phyloP scores from a whole-genome alignment of 2,797 vertebrate genomes.

The Kryptolebias ocellatus region DNA sequence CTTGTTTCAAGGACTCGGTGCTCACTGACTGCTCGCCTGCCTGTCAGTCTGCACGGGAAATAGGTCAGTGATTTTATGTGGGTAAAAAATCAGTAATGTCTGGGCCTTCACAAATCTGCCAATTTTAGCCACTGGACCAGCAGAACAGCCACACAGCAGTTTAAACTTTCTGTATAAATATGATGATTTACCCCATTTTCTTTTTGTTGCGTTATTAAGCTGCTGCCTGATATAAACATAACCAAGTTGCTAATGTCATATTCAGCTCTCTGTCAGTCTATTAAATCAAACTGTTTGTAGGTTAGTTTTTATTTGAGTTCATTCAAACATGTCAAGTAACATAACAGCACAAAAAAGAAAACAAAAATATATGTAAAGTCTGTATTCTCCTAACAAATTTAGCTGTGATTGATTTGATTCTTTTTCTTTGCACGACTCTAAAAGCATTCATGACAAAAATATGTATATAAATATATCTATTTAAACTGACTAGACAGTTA shows the following conservation, averaged over 20 bases:
- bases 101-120: slow-evolving; percentile 54
- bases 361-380: no score
- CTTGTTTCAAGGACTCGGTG: slow-evolving; percentile 56
- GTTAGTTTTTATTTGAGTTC: no score
- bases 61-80: slow-evolving; percentile 75
- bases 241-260: slow-evolving; percentile 13
- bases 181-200: not conserved
- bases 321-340: no score
- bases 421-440: no score
- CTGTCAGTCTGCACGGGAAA: slow-evolving; percentile 66
- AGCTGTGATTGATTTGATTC: no score
- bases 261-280: slow-evolving; percentile 23
- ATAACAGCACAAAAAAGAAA: no score
- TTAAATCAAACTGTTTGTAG: not conserved
- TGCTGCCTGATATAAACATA: slow-evolving; percentile 11
- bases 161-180: slow-evolving; percentile 1
- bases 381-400: no score
- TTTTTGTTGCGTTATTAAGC: slow-evolving; percentile 5
- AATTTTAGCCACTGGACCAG: slow-evolving; percentile 42
- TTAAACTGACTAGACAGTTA: no score
- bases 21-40: slow-evolving; percentile 51
- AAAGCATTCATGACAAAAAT: no score
- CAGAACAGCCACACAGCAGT: slow-evolving; percentile 9
- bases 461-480: no score
- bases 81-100: slow-evolving; percentile 63